Percentiles rank a stretch among this genome's conserved stretches.
Conservation (phyloP, 2,113 vertebrate species). For the Protobothrops flavoviridis region DNA sequence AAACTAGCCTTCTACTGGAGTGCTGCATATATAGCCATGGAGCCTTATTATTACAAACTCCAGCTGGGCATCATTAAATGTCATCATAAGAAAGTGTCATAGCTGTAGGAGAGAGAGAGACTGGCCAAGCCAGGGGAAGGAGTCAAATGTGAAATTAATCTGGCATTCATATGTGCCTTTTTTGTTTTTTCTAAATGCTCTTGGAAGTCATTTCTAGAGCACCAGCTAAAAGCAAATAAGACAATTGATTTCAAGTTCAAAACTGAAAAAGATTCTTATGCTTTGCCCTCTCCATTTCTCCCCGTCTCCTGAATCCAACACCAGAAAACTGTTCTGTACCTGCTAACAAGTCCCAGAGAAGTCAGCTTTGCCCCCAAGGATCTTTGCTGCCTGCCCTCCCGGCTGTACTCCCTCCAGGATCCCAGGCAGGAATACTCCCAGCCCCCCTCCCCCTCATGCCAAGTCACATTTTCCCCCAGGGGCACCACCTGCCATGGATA, state of each 20-base stretch:
- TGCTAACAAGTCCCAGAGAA: not conserved
- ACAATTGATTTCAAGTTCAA: not conserved
- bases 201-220: not conserved
- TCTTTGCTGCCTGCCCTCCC: not conserved
- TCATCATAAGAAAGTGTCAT: too few relatives aligned
- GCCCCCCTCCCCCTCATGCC: too few relatives aligned
- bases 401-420: not conserved
- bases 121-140: too few relatives aligned
- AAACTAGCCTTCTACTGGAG: too few relatives aligned
- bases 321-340: not conserved
- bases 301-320: not conserved
- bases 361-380: not conserved
- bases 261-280: not conserved
- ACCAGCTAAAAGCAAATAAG: not conserved
- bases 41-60: too few relatives aligned
- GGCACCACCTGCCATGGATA: not conserved
- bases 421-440: not conserved
- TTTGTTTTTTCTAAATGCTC: not conserved
- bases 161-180: not conserved
- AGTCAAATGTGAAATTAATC: too few relatives aligned
- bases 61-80: too few relatives aligned
- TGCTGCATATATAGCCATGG: too few relatives aligned
- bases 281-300: not conserved
- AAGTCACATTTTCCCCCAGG: not conserved
- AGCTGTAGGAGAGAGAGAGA: too few relatives aligned